These are phyloP conservation scores for Tanypteryx hageni DNA, from an alignment of 2,888 invertebrate genomes.

Conservation along the genomic window DNA sequence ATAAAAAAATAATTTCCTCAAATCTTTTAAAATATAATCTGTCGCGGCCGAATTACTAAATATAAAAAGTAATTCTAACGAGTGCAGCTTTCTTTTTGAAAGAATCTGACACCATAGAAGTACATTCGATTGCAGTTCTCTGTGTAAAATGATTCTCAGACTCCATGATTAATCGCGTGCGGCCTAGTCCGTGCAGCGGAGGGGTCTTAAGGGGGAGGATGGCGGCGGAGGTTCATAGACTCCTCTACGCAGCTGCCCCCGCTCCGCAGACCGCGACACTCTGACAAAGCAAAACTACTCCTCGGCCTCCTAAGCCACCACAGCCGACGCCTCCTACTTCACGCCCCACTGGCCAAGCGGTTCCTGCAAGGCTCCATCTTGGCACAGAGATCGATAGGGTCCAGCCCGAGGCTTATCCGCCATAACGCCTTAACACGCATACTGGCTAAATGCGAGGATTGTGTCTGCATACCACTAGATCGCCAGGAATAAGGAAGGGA, in stretches of 20 bases:
- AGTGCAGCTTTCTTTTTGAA: too few species aligned
- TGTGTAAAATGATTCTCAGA: too few species aligned
- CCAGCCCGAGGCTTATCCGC: constrained; percentile 34
- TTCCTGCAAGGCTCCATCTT: constrained; percentile 25
- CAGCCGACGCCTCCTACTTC: not conserved
- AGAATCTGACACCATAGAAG: too few species aligned
- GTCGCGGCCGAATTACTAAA: too few species aligned
- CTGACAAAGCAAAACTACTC: constrained; percentile 3
- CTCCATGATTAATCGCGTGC: too few species aligned
- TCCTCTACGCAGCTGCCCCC: not conserved
- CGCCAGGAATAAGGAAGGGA: constrained; percentile 71
- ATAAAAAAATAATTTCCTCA: too few species aligned
- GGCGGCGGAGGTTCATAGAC: too few species aligned
- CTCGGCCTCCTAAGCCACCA: not conserved
- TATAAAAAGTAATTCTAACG: too few species aligned
- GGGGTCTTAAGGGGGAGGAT: too few species aligned
- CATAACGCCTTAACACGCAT: constrained; percentile 41
- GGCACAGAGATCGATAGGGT: constrained; percentile 40
- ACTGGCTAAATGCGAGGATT: not conserved
- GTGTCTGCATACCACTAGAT: not conserved
- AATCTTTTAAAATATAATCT: too few species aligned
- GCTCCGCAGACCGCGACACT: not conserved
- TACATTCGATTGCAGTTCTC: too few species aligned
- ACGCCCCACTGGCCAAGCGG: constrained; percentile 60
- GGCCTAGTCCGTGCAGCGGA: too few species aligned